A percentile compares a stretch with the other conserved stretches of the same genome.
These are phyloP conservation scores for Drosophila quasianomalipes DNA, from an alignment of 2,888 invertebrate species.

Conservation along the genomic window DNA sequence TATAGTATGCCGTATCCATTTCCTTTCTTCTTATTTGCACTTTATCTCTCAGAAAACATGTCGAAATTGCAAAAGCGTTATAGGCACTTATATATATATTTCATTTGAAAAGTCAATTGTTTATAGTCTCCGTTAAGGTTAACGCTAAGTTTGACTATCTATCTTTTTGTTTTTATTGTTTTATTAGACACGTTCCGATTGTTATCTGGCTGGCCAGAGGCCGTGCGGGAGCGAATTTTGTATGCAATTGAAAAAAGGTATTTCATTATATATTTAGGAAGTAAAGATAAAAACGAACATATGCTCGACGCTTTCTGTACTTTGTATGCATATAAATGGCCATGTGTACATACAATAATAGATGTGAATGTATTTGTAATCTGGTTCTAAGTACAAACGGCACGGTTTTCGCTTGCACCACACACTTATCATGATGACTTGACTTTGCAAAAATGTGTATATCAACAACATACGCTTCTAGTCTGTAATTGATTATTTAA, in stretches of 20 bases:
- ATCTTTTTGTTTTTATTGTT: slow-evolving; percentile 2
- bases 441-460: slow-evolving; percentile 17
- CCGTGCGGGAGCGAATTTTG: background rate
- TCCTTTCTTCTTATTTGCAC: background rate
- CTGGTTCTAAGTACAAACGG: background rate
- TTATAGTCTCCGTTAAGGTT: background rate
- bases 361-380: slow-evolving; percentile 2
- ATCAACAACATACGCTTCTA: background rate
- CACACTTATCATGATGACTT: slow-evolving; percentile 23
- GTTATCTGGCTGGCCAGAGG: background rate
- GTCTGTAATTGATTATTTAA: slow-evolving; percentile 11
- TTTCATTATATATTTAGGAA: slow-evolving; percentile 1
- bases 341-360: background rate
- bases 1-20: background rate
- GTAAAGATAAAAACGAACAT: background rate
- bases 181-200: slow-evolving; percentile 1
- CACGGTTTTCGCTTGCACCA: background rate
- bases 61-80: background rate
- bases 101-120: too few species aligned
- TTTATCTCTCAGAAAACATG: background rate
- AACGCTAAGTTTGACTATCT: background rate
- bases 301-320: background rate
- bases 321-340: background rate
- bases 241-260: slow-evolving; percentile 1
- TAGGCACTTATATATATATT: background rate